phyloP scores from a whole-genome alignment of 2,888 invertebrate genomes.

The Polyommatus iphigenia region DNA sequence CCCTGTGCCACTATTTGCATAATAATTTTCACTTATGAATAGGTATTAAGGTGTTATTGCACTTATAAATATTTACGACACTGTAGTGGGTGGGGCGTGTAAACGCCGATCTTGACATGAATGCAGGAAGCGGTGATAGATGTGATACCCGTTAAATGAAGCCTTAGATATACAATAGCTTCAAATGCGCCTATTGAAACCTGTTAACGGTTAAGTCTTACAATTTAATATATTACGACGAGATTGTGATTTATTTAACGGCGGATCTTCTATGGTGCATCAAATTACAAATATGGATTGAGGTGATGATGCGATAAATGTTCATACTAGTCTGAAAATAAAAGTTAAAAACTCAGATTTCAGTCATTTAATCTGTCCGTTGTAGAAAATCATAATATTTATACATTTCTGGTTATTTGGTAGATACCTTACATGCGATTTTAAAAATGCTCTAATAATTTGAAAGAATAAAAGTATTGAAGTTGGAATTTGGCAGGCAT shows the following conservation, averaged over 20 bases:
- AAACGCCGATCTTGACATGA: constrained; percentile 59
- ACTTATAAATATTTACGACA: constrained; percentile 76
- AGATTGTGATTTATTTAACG: constrained; percentile 16
- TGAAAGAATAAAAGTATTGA: not conserved
- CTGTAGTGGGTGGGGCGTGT: constrained; percentile 56
- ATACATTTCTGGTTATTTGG: no score
- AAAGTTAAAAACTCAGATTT: not conserved
- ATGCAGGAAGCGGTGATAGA: constrained; percentile 61
- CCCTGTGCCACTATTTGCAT: constrained; percentile 74
- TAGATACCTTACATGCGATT: not conserved
- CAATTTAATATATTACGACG: constrained; percentile 25
- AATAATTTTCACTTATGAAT: constrained; percentile 80
- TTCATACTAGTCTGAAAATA: not conserved
- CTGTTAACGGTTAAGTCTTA: constrained; percentile 21
- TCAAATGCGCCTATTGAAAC: constrained; percentile 31
- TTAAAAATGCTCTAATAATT: not conserved
- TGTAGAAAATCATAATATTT: not conserved
- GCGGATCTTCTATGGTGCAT: not conserved
- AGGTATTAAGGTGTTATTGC: constrained; percentile 75
- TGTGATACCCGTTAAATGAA: constrained; percentile 60
- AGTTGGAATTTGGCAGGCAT: not conserved
- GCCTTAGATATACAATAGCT: constrained; percentile 43
- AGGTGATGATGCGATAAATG: not conserved
- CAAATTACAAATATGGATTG: not conserved
- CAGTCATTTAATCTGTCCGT: no score